Evolutionary conservation across 1,140 invertebrate genomes (phyloP).

Genomic region (Brachionus sp.): DNA sequence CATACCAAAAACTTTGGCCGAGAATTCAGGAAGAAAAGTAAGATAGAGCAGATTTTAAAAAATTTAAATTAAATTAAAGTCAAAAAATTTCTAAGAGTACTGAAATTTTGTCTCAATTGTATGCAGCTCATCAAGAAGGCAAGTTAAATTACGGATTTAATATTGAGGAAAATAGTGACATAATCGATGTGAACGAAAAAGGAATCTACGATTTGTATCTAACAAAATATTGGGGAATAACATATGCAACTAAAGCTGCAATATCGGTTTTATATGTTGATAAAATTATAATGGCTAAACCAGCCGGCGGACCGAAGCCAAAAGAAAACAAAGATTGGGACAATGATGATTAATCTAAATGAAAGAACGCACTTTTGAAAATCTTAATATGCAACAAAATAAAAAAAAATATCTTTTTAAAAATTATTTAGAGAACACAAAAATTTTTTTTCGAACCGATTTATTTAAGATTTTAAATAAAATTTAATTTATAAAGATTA

Average conservation of each 20-base stretch:
- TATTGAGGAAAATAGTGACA: constrained; percentile 69
- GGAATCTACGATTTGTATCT: constrained; percentile 65
- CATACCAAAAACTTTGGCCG: constrained; percentile 84
- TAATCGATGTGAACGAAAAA: constrained; percentile 66
- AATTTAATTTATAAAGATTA: background rate
- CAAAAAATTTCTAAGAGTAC: constrained; percentile 56
- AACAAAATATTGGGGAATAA: constrained; percentile 86
- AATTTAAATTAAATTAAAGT: background rate
- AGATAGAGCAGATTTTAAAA: constrained; percentile 49
- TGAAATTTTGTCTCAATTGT: constrained; percentile 81
- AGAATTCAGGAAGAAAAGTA: constrained; percentile 81
- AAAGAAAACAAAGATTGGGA: constrained; percentile 46
- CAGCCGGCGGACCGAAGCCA: constrained; percentile 84
- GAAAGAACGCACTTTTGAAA: background rate
- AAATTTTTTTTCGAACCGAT: background rate
- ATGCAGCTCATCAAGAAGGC: constrained; percentile 84
- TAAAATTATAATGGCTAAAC: constrained; percentile 94
- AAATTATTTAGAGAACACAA: background rate
- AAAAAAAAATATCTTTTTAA: background rate
- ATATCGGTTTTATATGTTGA: constrained; percentile 92
- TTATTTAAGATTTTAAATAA: background rate
- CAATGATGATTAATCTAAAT: constrained; percentile 42
- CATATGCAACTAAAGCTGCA: constrained; percentile 87
- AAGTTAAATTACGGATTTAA: constrained; percentile 79
- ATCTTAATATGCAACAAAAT: background rate